phyloP scores from a whole-genome alignment of 2,113 vertebrate species.

The Terrapene triunguis region DNA sequence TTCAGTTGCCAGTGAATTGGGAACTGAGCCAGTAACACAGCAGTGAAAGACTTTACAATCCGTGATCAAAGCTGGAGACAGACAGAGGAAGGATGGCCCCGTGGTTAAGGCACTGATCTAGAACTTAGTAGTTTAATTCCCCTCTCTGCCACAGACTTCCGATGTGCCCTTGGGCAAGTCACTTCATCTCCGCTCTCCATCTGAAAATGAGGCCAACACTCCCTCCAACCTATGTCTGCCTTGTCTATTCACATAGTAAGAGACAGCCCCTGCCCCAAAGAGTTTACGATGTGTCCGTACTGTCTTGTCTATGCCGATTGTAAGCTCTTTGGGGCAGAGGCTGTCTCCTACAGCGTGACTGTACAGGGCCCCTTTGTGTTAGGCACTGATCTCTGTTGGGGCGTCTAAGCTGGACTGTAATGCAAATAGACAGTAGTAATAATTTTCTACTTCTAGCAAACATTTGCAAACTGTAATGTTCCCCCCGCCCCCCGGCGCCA shows the following conservation, averaged over 20 bases:
- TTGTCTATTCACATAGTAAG: background rate
- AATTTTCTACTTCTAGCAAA: background rate
- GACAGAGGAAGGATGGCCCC: background rate
- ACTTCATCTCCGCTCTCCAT: background rate
- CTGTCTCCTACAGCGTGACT: background rate
- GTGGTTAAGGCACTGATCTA: background rate
- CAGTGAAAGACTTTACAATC: background rate
- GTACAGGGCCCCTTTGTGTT: background rate
- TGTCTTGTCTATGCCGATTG: background rate
- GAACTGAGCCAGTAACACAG: background rate
- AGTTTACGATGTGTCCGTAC: background rate
- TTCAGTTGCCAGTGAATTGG: background rate
- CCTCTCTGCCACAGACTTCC: background rate
- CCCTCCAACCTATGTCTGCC: background rate
- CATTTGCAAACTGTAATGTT: background rate
- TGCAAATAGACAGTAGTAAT: background rate
- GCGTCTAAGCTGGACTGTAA: background rate
- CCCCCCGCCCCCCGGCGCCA: too few species aligned
- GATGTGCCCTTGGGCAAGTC: background rate
- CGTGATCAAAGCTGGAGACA: background rate
- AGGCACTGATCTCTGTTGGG: background rate
- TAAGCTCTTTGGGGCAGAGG: background rate
- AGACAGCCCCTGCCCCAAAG: background rate
- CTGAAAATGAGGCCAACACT: background rate
- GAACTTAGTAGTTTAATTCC: background rate